Evolutionary conservation across 2,888 invertebrate species (phyloP).

Genomic region (Volucella zonaria): DNA sequence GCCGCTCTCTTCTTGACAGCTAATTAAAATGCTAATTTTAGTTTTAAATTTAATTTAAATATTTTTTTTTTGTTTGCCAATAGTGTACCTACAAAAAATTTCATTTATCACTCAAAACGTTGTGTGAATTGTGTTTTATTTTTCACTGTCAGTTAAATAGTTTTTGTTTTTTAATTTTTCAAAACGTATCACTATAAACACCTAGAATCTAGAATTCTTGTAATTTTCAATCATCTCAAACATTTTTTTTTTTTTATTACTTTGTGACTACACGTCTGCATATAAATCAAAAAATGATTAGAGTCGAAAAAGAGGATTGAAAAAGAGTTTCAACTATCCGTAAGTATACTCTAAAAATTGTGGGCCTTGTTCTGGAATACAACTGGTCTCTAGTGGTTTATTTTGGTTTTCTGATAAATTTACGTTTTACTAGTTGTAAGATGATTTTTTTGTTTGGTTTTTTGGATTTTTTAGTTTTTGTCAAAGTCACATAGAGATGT

Average conservation of each 20-base stretch:
- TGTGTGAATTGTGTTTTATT: conserved; percentile 9
- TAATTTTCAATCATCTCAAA: conserved; percentile 17
- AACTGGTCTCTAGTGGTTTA: conserved; percentile 33
- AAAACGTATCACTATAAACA: conserved; percentile 47
- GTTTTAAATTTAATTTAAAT: conserved; percentile 18
- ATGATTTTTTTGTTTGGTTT: neutral
- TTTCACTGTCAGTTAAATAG: no score
- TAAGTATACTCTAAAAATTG: conserved; percentile 14
- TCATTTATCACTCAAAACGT: conserved; percentile 47
- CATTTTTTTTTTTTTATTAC: conserved; percentile 6
- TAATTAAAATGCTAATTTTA: conserved; percentile 35
- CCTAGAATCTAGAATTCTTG: conserved; percentile 21
- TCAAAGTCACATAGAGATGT: conserved; percentile 5
- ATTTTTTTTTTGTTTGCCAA: conserved; percentile 24
- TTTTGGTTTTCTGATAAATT: neutral
- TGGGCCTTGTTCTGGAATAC: conserved; percentile 22
- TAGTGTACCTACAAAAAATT: conserved; percentile 35
- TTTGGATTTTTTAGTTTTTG: neutral
- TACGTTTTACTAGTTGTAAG: conserved; percentile 10
- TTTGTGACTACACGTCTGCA: conserved; percentile 13
- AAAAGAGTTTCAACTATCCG: conserved; percentile 9
- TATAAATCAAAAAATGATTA: conserved; percentile 22
- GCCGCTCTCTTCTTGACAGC: neutral
- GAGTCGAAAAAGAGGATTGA: conserved; percentile 18
- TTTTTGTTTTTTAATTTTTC: conserved; percentile 5